Conservation (phyloP, 2,888 invertebrate genomes). For the Leptopterna dolabrata region DNA sequence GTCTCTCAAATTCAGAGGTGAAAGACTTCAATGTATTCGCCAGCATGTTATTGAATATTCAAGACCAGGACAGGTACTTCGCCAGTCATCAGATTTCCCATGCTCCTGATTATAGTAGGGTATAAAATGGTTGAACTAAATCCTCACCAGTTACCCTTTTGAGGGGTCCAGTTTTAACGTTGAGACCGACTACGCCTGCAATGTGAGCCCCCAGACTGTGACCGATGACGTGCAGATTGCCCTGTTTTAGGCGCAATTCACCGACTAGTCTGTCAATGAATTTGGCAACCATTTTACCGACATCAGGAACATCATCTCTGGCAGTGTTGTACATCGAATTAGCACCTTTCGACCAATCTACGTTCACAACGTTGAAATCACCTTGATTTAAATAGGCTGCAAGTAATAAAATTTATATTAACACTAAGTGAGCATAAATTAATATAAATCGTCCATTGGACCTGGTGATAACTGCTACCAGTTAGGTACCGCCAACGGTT, state of each 20-base stretch:
- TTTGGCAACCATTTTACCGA: constrained; percentile 20
- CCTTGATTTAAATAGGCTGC: constrained; percentile 45
- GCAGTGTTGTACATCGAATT: not conserved
- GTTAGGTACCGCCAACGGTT: too few species aligned
- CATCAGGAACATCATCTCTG: not conserved
- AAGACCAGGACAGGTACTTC: too few species aligned
- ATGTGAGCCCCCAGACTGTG: constrained; percentile 51
- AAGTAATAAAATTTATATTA: too few species aligned
- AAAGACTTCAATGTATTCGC: too few species aligned
- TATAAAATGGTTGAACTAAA: too few species aligned
- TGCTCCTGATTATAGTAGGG: too few species aligned
- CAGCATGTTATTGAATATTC: too few species aligned
- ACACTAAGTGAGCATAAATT: too few species aligned
- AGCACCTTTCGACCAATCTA: constrained; percentile 34
- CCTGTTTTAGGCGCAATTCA: not conserved
- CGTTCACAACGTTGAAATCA: constrained; percentile 26
- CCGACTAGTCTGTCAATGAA: constrained; percentile 1
- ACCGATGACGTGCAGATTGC: constrained; percentile 23
- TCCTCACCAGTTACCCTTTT: constrained; percentile 29
- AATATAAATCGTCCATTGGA: too few species aligned
- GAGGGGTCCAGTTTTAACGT: constrained; percentile 15
- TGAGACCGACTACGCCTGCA: constrained; percentile 33
- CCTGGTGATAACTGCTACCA: too few species aligned
- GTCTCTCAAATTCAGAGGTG: too few species aligned
- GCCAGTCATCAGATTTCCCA: too few species aligned